Evolutionary conservation across 2,888 invertebrate species (phyloP).

Genomic region (Torymus auratus): DNA sequence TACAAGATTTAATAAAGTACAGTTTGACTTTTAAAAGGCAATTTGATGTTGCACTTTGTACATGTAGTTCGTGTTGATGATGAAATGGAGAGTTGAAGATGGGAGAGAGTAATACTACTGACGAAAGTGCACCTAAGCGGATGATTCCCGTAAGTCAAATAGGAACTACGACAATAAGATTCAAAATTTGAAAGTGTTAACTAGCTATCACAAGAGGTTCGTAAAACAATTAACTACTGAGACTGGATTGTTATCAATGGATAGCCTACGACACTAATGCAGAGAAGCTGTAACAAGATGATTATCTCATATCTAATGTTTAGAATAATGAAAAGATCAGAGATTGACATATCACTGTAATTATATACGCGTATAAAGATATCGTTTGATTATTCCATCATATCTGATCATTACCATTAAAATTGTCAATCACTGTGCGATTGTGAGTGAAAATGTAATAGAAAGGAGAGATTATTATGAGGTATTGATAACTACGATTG

Average conservation of each 20-base stretch:
- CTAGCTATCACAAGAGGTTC: constrained; percentile 24
- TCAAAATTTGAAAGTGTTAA: constrained; percentile 10
- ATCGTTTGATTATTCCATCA: not conserved
- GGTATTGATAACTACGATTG: constrained; percentile 34
- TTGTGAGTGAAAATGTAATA: constrained; percentile 50
- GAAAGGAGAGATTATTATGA: not conserved
- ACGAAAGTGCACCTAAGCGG: constrained; percentile 23
- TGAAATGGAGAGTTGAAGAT: constrained; percentile 13
- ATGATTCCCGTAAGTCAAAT: constrained; percentile 16
- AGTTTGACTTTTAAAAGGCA: constrained; percentile 4
- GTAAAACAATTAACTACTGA: constrained; percentile 24
- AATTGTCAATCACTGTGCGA: constrained; percentile 37
- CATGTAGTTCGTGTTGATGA: constrained; percentile 27
- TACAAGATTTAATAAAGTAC: constrained; percentile 12
- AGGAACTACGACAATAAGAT: constrained; percentile 42
- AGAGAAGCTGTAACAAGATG: constrained; percentile 27
- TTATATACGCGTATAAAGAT: not conserved
- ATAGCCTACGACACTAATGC: constrained; percentile 27
- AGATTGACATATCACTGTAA: constrained; percentile 26
- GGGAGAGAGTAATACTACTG: not conserved
- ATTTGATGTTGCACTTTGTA: constrained; percentile 23
- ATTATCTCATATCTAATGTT: constrained; percentile 25
- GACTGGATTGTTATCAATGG: constrained; percentile 1
- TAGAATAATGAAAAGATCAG: constrained; percentile 21
- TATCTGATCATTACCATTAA: not conserved